Conservation (phyloP, 1,140 invertebrate genomes). For the Eurytemora carolleeae region DNA sequence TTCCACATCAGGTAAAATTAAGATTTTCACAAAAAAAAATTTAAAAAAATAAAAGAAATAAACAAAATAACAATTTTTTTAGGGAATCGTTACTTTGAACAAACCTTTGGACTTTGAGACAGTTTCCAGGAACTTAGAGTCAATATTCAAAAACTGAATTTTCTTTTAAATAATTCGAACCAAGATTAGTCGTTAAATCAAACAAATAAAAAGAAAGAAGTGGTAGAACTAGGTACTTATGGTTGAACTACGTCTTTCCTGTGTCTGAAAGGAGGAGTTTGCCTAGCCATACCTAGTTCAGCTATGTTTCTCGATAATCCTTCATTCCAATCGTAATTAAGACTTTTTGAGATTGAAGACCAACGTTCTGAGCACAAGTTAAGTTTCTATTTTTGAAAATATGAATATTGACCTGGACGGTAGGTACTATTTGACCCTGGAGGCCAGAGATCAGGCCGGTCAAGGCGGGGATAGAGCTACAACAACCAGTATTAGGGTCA, state of each 20-base stretch:
- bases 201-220: no score
- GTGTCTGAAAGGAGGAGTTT: no score
- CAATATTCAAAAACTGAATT: not conserved
- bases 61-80: no score
- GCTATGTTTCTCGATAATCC: no score
- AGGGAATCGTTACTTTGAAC: not conserved
- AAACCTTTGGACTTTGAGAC: not conserved
- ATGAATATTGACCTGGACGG: no score
- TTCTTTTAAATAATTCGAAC: not conserved
- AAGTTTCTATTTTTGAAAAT: slow-evolving; percentile 55
- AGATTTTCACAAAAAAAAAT: not conserved
- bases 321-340: no score
- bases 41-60: not conserved
- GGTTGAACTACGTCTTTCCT: no score
- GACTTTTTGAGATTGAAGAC: no score
- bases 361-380: no score
- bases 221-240: no score
- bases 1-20: not conserved
- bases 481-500: slow-evolving; percentile 62
- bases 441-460: not conserved
- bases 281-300: no score
- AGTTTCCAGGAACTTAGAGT: not conserved
- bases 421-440: not conserved
- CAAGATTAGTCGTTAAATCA: no score
- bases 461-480: slow-evolving; percentile 33